Percentiles rank a stretch among this genome's conserved stretches.
These are phyloP conservation scores for Menidia beryllina DNA, from an alignment of 2,113 vertebrate species.

Conservation along the genomic window DNA sequence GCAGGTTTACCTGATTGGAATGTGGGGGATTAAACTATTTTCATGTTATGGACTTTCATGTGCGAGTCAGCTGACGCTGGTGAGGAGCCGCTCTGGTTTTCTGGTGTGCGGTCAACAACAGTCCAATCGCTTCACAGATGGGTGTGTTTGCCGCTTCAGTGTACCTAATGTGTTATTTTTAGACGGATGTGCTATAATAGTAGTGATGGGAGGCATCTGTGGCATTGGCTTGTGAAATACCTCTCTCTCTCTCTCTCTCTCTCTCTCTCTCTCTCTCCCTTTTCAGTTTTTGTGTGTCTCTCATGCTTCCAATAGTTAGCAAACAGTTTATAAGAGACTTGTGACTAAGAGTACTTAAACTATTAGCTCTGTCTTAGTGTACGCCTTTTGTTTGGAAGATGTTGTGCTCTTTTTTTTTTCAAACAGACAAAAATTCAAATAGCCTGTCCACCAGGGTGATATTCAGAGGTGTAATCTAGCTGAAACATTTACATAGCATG, in stretches of 20 bases:
- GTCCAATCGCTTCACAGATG: slow-evolving; percentile 9
- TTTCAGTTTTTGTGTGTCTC: slow-evolving; percentile 20
- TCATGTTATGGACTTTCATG: background rate
- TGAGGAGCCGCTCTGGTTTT: background rate
- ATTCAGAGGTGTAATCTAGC: slow-evolving; percentile 31
- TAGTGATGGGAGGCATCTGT: slow-evolving; percentile 58
- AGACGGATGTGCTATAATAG: slow-evolving; percentile 59
- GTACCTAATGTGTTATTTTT: slow-evolving; percentile 68
- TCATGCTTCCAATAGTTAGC: slow-evolving; percentile 40
- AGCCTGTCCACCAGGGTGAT: background rate
- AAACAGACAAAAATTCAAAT: slow-evolving; percentile 27
- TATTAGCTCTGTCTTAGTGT: slow-evolving; percentile 29
- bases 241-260: slow-evolving; percentile 17
- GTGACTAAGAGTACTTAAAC: slow-evolving; percentile 64
- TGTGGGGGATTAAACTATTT: background rate
- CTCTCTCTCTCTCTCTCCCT: slow-evolving; percentile 5
- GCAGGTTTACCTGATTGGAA: background rate
- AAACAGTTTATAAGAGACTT: slow-evolving; percentile 64
- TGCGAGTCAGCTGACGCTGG: slow-evolving; percentile 1
- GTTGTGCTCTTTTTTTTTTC: background rate
- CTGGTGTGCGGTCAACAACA: slow-evolving; percentile 1
- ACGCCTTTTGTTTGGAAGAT: slow-evolving; percentile 20
- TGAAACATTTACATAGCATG: slow-evolving; percentile 35
- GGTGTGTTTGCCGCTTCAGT: slow-evolving; percentile 21
- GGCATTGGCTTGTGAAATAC: slow-evolving; percentile 44